Base-by-base conservation (phyloP, 2,797 vertebrate genomes). In the Crocidura indochinensis region DNA sequence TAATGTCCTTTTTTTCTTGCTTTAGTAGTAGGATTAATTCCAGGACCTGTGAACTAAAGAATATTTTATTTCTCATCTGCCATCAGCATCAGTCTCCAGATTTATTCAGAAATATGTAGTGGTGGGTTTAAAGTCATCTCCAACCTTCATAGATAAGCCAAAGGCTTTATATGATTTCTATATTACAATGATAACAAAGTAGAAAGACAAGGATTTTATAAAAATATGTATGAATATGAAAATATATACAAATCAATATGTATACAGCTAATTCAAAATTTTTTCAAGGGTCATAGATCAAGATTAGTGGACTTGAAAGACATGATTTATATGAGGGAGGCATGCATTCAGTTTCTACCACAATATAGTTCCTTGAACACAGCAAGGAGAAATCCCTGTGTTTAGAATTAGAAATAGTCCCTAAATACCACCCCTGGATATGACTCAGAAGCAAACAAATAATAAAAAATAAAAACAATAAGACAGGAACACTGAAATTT, bases 201-300 rank as follows among this genome's bases (percentile, higher is more conserved):
- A 82, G 44, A 8, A 88, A 92, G 15, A 90, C 8, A 29, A 82
- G 67, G 53, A 75, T 82, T 76, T 87, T 77, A 69, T 60, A n/a
- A 14, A 14, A 64, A 71, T 83, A 53, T 46, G 64, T 77, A 77
- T 46, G 72, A 77, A 78, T n/a, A 49, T 78, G 31, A 88, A 89
- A 87, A 69, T 84, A 10, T 31, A 47, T 88, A n/a, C 20, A 90
- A 75, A 75, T 60, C 60, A 56, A 26, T 68, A 67, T 65, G 49
- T 75, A 12, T 62, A 69, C 19, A 82, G 69, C 24, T 92, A n/a
- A 87, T 74, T 68, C 15, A 60, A 76, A 76, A 15, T 83, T 90
- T 76, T 26, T 64, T 64, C 24, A 26, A 26, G 62, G 62, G 17
- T 12, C 51, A 14, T 53, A 53, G 51, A 53, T 12, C 51, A 14